Base-by-base conservation (phyloP, 2,888 invertebrate species). In the Philhelius pedissequus region DNA sequence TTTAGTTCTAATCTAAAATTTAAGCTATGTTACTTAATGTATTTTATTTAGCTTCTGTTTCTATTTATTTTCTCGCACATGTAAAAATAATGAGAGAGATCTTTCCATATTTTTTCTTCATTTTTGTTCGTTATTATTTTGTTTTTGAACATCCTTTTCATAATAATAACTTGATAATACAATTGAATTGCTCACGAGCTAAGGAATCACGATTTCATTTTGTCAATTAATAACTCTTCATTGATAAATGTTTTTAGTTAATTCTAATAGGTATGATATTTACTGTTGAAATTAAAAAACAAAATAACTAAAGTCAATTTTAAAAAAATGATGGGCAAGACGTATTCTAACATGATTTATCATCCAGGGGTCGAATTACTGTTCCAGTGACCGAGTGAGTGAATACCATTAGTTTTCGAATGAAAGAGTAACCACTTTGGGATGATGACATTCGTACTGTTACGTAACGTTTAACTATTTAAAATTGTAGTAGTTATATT, bases 61-160 rank as follows among this genome's bases (percentile, higher is more conserved):
- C 9, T 11, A 69, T 32, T 69, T 45, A 43, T 11, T 56, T 76
- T 84, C 71, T 80, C 73, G 80, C 80, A 79, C 79, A 84, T 62
- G 25, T 43, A 27, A 62, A 62, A 60, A 9, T 9, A 60, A 43
- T 71, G 75, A 79, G 79, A 80, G 79, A 84, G 43, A 70, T 71
- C 56, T 71, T 71, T 74, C 62, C 13, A 35, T 43, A 27, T 27
- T 52, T 60, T 68, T 60, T 52, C 58, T 75, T 84, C 27, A 58
- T 32, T 83, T 8, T 27, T 25, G 8, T 30, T 52, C 38, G 56
- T 38, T n/a, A 9, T 43, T 43, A 40, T 32, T 27, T 43, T 32
- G 11, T 74, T 25, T 32, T 9, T 45, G n/a, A 74, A 40, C 15
- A 40, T 40, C 4, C 18, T n/a, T 18, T 20, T 15, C n/a, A 58